A percentile compares a stretch with the other conserved stretches of the same genome.
These are phyloP conservation scores for Gobio gobio DNA, from an alignment of 2,113 vertebrate genomes.

Conservation along the genomic window DNA sequence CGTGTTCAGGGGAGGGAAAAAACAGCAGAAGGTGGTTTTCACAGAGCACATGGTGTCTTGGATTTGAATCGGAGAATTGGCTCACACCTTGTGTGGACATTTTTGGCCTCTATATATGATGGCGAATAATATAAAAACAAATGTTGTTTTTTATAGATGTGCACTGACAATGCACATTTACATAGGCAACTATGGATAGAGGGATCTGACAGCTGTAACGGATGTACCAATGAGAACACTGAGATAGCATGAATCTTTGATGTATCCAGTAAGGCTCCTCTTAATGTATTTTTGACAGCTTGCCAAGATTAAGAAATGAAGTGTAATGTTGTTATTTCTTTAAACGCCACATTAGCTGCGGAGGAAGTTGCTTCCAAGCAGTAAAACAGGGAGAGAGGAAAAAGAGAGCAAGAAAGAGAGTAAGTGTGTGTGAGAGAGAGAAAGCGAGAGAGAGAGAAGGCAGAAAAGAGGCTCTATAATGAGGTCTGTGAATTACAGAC, in stretches of 20 bases:
- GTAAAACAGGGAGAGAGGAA: not conserved
- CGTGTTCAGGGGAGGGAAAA: not conserved
- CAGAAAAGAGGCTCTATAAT: conserved; percentile 27
- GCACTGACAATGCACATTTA: not conserved
- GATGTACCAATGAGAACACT: conserved; percentile 34
- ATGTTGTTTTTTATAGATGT: not conserved
- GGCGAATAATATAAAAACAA: not conserved
- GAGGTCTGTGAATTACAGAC: conserved; percentile 34
- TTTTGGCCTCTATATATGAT: not conserved
- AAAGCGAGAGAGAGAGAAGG: not conserved
- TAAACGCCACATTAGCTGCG: conserved; percentile 40
- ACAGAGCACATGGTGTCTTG: conserved; percentile 6
- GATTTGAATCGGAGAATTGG: not conserved
- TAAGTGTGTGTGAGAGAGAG: not conserved
- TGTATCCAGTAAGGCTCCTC: conserved; percentile 45
- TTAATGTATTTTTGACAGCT: conserved; percentile 54
- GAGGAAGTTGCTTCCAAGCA: conserved; percentile 42
- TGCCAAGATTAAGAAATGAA: conserved; percentile 52
- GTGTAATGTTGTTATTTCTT: conserved; percentile 46
- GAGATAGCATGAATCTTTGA: conserved; percentile 51
- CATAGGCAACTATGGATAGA: conserved; percentile 15
- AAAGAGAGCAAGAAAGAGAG: conserved; percentile 27
- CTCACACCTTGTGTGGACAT: not conserved
- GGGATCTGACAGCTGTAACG: conserved; percentile 39
- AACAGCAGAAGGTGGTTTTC: not conserved